phyloP scores from a whole-genome alignment of 2,797 vertebrate genomes.

The Perodicticus potto region DNA sequence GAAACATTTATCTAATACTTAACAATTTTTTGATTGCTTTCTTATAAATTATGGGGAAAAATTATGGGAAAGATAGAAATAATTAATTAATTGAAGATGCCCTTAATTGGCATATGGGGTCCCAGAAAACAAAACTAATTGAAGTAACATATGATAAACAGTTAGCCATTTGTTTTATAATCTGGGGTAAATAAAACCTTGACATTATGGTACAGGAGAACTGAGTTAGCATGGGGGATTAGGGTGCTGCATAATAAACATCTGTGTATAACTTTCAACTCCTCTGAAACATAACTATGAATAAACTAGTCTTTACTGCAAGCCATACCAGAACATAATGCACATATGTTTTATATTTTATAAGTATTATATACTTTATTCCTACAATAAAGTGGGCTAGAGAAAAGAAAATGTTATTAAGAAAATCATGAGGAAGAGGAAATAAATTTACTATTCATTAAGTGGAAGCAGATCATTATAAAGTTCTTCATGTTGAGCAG shows the following conservation, averaged over 20 bases:
- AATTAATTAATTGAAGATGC: background rate
- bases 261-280: background rate
- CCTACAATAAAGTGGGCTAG: background rate
- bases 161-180: background rate
- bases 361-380: background rate
- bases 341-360: background rate
- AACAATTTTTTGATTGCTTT: background rate
- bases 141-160: background rate
- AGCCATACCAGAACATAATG: background rate
- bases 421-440: background rate
- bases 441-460: background rate
- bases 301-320: background rate
- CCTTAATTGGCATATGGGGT: background rate
- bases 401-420: background rate
- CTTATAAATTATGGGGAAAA: background rate
- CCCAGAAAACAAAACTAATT: background rate
- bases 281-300: background rate
- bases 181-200: background rate
- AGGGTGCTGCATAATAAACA: background rate
- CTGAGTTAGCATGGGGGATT: background rate
- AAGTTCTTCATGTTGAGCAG: background rate
- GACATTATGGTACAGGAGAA: background rate
- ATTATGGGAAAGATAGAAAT: background rate
- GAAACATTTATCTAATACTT: background rate
- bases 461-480: background rate